A percentile compares a stretch with the other conserved stretches of the same genome.
Conservation (phyloP, 2,888 invertebrate species). For the Orgyia antiqua region DNA sequence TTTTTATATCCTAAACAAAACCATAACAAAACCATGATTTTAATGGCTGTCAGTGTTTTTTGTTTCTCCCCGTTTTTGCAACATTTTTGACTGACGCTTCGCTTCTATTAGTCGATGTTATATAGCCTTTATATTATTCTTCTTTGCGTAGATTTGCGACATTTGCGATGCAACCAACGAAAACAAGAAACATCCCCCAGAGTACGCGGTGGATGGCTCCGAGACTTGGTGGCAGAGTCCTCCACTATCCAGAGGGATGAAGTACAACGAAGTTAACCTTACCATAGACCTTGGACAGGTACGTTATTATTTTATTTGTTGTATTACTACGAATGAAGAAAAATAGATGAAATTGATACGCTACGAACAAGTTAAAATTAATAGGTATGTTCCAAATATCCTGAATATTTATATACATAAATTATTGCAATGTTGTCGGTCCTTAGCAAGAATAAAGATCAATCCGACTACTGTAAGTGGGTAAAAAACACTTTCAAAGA, state of each 20-base stretch:
- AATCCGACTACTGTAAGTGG: too few species aligned
- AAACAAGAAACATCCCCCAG: slow-evolving; percentile 90
- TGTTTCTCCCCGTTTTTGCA: slow-evolving; percentile 7
- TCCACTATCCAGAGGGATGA: slow-evolving; percentile 96
- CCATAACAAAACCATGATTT: slow-evolving; percentile 12
- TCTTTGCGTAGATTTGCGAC: slow-evolving; percentile 91
- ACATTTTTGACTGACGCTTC: background rate
- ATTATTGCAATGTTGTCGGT: too few species aligned
- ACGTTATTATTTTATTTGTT: too few species aligned
- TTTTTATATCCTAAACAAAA: slow-evolving; percentile 18
- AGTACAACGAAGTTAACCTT: slow-evolving; percentile 97
- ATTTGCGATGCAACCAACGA: slow-evolving; percentile 88
- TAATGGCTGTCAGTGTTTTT: slow-evolving; percentile 13
- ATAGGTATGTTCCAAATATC: too few species aligned
- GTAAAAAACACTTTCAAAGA: too few species aligned
- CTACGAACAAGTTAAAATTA: too few species aligned
- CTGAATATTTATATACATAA: too few species aligned
- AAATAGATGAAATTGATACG: too few species aligned
- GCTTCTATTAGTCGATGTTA: background rate
- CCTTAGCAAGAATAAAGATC: too few species aligned
- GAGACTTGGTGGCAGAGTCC: slow-evolving; percentile 99
- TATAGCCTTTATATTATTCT: background rate
- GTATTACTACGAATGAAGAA: too few species aligned
- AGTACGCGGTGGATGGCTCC: slow-evolving; percentile 96
- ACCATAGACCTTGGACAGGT: slow-evolving; percentile 99